Base-by-base conservation (phyloP, 2,797 vertebrate genomes). In the Channa striata region DNA sequence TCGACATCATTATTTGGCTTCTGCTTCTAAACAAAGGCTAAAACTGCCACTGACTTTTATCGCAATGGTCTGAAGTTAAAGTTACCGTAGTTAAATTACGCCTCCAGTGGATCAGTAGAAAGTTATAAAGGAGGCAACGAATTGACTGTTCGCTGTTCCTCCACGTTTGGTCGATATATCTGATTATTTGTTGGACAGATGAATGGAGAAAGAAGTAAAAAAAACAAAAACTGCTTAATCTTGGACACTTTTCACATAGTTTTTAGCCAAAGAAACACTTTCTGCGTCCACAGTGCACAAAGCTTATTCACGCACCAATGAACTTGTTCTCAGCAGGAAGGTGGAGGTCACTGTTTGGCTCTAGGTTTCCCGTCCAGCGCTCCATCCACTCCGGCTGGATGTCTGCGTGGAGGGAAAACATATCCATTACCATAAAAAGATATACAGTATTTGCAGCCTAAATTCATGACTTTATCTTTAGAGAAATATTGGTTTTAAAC, bases 281-380 rank as follows among this genome's bases (percentile, higher is more conserved):
- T 39, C 40, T 23, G 20, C 16, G 33, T 1, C 0, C n/a, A 7
- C 13, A 5, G 5, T 16, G 58, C 40, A 33, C 6, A 51, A 53
- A 68, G 19, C 54, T 49, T 14, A 48, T 56, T 77, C 48, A 91
- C 95, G 78, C 87, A 98, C 97, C 96, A 59, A 99, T 98, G 68
- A 96, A 99, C 86, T 94, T 95, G 84, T 98, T 98, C 88, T 97
- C 96, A 68, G 92, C 95, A 42, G 97, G 97, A 68, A 97, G 95
- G 81, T 97, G 95, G 75, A 99, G 94, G 60, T 96, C 94, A 23
- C 69, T 49, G 89, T 94, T 97, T 84, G 94, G 93, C 79, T 95
- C 90, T 23, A 97, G 94, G 86, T 96, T 90, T 77, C 87, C 92
- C 14, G 85, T 92, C 97, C 97, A 99, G 2, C 89, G 83, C 78